A percentile compares a stretch with the other conserved stretches of the same genome.
Conservation (phyloP, 2,797 vertebrate species). For the Hylomyscus alleni region DNA sequence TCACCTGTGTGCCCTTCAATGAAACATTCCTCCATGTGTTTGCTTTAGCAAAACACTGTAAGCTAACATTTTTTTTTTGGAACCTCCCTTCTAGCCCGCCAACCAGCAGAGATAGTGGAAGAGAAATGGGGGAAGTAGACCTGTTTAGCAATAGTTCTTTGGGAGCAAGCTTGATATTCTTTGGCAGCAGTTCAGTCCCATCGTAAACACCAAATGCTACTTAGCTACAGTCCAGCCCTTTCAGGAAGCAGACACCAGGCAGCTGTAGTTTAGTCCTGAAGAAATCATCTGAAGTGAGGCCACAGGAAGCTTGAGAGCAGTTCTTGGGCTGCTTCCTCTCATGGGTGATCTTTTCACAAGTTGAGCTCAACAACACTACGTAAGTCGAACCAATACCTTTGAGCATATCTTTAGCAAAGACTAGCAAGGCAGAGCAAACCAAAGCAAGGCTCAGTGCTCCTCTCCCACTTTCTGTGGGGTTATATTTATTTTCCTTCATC, state of each 20-base stretch:
- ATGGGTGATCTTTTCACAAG: not conserved
- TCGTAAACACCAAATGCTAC: not conserved
- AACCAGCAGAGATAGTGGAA: not conserved
- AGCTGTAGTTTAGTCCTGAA: not conserved
- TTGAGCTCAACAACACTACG: not conserved
- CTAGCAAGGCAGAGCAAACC: not conserved
- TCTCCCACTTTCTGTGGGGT: not conserved
- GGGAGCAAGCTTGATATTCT: not conserved
- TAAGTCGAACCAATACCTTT: not conserved
- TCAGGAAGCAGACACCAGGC: not conserved
- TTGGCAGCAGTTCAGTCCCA: not conserved
- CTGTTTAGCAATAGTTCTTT: not conserved
- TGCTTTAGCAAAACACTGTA: not conserved
- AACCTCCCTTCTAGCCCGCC: too few relatives aligned
- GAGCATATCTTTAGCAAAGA: not conserved
- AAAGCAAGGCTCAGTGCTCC: not conserved
- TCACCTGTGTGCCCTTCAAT: not conserved
- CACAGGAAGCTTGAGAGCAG: not conserved
- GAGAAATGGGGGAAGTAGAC: not conserved
- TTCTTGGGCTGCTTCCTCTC: not conserved
- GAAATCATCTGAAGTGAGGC: not conserved
- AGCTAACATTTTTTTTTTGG: not conserved
- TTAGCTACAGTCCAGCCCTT: not conserved
- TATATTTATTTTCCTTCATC: not conserved
- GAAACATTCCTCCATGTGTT: not conserved